These are phyloP conservation scores for Mormyrus proboscirostris DNA, from an alignment of 2,797 vertebrate species.

Conservation along the genomic window DNA sequence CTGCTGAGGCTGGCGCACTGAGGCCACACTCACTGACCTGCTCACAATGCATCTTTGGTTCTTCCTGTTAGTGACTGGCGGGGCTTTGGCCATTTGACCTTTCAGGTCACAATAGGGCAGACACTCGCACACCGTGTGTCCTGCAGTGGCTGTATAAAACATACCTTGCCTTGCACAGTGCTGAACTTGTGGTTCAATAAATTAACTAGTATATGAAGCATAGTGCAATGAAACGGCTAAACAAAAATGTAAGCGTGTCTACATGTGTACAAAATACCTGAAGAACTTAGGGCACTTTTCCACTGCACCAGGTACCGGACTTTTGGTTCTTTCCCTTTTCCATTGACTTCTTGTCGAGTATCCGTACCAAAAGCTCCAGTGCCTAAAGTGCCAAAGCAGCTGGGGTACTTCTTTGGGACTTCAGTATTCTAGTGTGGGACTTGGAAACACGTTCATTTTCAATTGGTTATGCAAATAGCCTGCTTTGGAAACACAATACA, in stretches of 20 bases:
- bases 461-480: background rate
- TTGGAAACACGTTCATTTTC: background rate
- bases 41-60: background rate
- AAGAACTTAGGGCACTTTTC: background rate
- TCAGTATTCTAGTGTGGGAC: background rate
- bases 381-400: background rate
- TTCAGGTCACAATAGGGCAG: background rate
- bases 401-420: background rate
- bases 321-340: background rate
- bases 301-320: background rate
- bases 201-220: background rate
- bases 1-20: background rate
- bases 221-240: background rate
- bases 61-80: background rate
- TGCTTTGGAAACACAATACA: background rate
- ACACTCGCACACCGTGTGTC: background rate
- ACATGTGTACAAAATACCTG: background rate
- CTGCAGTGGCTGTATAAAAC: background rate
- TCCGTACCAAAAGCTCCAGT: background rate
- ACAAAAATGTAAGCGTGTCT: background rate
- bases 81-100: background rate
- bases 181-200: background rate
- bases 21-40: conserved; percentile 3
- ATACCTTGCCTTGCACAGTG: background rate
- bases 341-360: background rate